Evolutionary conservation across 2,888 invertebrate species (phyloP).

Genomic region (Meteorus cinctellus): DNA sequence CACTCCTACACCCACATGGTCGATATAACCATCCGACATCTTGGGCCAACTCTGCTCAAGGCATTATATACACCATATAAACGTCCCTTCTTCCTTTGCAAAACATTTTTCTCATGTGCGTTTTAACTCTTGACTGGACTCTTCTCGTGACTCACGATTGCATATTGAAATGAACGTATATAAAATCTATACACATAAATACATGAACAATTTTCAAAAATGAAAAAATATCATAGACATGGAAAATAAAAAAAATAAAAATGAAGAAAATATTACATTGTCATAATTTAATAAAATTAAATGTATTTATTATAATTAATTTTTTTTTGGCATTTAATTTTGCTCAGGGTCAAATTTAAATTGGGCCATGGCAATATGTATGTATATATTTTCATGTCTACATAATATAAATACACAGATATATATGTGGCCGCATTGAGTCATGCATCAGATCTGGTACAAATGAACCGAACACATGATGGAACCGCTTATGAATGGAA

Average conservation of each 20-base stretch:
- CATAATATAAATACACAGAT: background rate
- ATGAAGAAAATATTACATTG: background rate
- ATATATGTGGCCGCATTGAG: background rate
- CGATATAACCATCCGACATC: conserved; percentile 69
- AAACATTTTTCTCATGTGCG: conserved; percentile 7
- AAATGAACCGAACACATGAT: conserved; percentile 7
- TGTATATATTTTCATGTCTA: background rate
- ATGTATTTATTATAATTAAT: background rate
- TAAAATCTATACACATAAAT: background rate
- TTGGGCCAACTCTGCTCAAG: conserved; percentile 46
- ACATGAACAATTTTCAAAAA: background rate
- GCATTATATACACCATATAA: conserved; percentile 40
- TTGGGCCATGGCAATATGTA: background rate
- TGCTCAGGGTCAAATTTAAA: background rate
- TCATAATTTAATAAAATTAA: background rate
- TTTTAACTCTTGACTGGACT: conserved; percentile 17
- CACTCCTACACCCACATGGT: conserved; percentile 68
- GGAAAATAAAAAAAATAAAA: background rate
- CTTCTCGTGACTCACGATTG: conserved; percentile 12
- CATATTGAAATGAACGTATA: conserved; percentile 6
- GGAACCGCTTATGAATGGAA: conserved; percentile 25
- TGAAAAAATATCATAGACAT: background rate
- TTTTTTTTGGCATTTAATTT: background rate
- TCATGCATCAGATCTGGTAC: conserved; percentile 8
- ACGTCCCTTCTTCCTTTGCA: conserved; percentile 10